phyloP scores from a whole-genome alignment of 1,140 invertebrate genomes.

The Drosophila triauraria region DNA sequence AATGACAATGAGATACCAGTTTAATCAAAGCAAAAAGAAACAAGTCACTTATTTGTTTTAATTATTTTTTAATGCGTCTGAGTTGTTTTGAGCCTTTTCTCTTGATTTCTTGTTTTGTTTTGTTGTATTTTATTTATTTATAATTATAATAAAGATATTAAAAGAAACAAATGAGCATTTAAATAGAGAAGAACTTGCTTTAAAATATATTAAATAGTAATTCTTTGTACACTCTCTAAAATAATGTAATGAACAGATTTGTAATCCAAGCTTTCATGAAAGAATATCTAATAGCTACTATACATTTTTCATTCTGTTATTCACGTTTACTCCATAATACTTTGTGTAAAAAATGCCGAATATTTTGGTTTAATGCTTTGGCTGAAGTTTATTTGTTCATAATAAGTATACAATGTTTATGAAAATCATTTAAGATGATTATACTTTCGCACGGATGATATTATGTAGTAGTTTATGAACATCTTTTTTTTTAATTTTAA shows the following conservation, averaged over 20 bases:
- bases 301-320: neutral
- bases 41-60: conserved; percentile 9
- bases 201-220: too few relatives aligned
- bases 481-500: neutral
- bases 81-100: neutral
- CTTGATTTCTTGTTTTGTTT: neutral
- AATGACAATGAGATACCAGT: neutral
- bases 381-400: neutral
- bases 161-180: too few relatives aligned
- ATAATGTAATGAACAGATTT: too few relatives aligned
- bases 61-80: neutral
- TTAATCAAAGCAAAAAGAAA: neutral
- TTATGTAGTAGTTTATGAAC: neutral
- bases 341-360: too few relatives aligned
- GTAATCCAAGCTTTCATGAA: too few relatives aligned
- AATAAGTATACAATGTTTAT: neutral
- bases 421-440: neutral
- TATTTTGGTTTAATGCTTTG: neutral
- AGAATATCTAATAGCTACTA: too few relatives aligned
- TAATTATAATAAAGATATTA: too few relatives aligned
- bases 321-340: too few relatives aligned
- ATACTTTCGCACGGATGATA: too few relatives aligned
- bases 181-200: too few relatives aligned
- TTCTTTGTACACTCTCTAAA: too few relatives aligned
- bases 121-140: too few relatives aligned